phyloP scores from a whole-genome alignment of 2,113 vertebrate genomes.

The Eidolon helvum region DNA sequence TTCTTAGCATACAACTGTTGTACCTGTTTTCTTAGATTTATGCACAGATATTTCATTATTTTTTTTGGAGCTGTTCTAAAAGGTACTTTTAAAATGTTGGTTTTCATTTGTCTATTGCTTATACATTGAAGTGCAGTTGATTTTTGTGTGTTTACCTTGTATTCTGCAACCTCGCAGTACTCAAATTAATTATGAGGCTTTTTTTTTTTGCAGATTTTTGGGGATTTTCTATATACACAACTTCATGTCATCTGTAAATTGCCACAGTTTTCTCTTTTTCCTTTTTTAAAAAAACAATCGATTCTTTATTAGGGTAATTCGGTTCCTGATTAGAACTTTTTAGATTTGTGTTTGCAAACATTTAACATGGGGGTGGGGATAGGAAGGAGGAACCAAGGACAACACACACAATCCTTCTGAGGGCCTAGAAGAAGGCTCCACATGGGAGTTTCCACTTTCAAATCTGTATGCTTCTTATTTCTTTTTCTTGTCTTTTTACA shows the following conservation, averaged over 20 bases:
- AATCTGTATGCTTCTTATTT: not conserved
- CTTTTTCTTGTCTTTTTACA: not conserved
- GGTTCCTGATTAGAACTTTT: conserved; percentile 23
- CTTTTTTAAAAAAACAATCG: too few species aligned
- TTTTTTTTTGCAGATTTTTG: not conserved
- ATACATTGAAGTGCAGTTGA: not conserved
- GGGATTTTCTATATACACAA: not conserved
- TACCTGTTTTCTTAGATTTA: not conserved
- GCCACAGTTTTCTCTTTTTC: not conserved
- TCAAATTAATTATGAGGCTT: not conserved
- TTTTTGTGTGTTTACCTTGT: not conserved
- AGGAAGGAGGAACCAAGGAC: not conserved
- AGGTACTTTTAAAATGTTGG: not conserved
- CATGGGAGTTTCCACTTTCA: not conserved
- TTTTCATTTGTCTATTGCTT: not conserved
- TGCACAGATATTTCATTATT: not conserved
- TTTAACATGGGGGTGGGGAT: not conserved
- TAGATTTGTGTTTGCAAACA: not conserved
- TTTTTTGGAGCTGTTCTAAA: not conserved
- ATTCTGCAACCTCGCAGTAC: not conserved
- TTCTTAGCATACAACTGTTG: not conserved
- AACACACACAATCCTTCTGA: not conserved
- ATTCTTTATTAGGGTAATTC: not conserved
- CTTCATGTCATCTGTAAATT: not conserved
- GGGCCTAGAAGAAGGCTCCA: not conserved